These are phyloP conservation scores for Metridium senile DNA, from an alignment of 92 coral and sea anemone genomes.

Conservation along the genomic window DNA sequence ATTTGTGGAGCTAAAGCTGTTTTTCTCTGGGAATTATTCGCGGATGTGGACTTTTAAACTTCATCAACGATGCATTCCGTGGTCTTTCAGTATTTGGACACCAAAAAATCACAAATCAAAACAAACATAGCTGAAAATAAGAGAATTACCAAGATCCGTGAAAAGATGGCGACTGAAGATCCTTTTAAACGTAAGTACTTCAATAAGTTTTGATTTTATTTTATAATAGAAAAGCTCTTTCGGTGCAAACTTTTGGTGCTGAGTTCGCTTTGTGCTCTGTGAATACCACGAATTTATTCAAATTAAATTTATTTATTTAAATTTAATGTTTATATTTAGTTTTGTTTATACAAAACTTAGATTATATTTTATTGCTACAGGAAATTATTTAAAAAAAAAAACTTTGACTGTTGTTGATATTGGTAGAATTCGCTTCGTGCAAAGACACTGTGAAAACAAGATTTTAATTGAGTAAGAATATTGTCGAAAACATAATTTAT, in stretches of 20 bases:
- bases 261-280: too few relatives aligned
- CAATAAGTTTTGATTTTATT: neutral
- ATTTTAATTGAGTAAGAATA: neutral
- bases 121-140: slow-evolving; percentile 30
- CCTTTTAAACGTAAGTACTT: slow-evolving; percentile 24
- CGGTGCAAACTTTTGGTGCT: too few relatives aligned
- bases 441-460: neutral
- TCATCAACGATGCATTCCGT: slow-evolving; percentile 46
- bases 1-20: neutral
- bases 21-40: neutral
- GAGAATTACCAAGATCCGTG: slow-evolving; percentile 20
- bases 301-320: neutral
- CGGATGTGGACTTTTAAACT: slow-evolving; percentile 5
- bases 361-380: too few relatives aligned
- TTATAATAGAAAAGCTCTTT: too few relatives aligned
- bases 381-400: too few relatives aligned
- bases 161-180: slow-evolving; percentile 27
- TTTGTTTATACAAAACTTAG: too few relatives aligned
- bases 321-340: neutral
- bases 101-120: slow-evolving; percentile 41
- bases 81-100: slow-evolving; percentile 58
- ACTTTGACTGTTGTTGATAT: neutral
- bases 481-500: neutral
- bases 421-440: neutral
- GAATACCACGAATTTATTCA: neutral